Conservation (phyloP, 2,888 invertebrate genomes). For the Ophion slaviceki region DNA sequence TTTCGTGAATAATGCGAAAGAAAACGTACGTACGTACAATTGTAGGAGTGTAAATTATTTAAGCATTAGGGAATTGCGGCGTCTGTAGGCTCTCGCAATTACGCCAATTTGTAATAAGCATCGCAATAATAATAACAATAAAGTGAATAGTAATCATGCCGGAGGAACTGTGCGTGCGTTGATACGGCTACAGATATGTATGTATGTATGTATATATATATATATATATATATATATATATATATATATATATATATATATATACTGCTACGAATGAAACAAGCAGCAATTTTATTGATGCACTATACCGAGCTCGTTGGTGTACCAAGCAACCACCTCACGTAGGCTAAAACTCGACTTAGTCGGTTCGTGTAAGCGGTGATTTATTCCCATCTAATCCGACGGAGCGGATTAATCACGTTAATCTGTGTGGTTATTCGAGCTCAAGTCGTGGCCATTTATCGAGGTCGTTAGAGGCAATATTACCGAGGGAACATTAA, state of each 20-base stretch:
- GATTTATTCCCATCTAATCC: slow-evolving; percentile 65
- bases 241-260: background rate
- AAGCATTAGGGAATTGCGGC: slow-evolving; percentile 53
- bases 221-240: background rate
- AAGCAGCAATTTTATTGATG: slow-evolving; percentile 59
- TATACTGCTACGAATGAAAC: slow-evolving; percentile 43
- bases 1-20: background rate
- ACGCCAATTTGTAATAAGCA: slow-evolving; percentile 24
- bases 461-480: slow-evolving; percentile 61
- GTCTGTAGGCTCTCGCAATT: slow-evolving; percentile 18
- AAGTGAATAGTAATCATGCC: slow-evolving; percentile 18
- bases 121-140: slow-evolving; percentile 29
- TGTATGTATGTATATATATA: background rate
- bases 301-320: slow-evolving; percentile 27
- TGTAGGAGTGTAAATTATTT: slow-evolving; percentile 68
- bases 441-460: slow-evolving; percentile 59
- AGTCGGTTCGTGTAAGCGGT: slow-evolving; percentile 40
- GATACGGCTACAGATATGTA: slow-evolving; percentile 54
- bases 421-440: slow-evolving; percentile 66
- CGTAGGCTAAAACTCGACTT: slow-evolving; percentile 28
- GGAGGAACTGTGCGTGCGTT: slow-evolving; percentile 45
- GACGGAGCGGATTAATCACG: slow-evolving; percentile 67
- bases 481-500: slow-evolving; percentile 50
- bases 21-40: slow-evolving; percentile 13
- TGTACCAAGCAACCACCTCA: background rate